Base-by-base conservation (phyloP, 2,113 vertebrate genomes). In the Hoplias malabaricus region DNA sequence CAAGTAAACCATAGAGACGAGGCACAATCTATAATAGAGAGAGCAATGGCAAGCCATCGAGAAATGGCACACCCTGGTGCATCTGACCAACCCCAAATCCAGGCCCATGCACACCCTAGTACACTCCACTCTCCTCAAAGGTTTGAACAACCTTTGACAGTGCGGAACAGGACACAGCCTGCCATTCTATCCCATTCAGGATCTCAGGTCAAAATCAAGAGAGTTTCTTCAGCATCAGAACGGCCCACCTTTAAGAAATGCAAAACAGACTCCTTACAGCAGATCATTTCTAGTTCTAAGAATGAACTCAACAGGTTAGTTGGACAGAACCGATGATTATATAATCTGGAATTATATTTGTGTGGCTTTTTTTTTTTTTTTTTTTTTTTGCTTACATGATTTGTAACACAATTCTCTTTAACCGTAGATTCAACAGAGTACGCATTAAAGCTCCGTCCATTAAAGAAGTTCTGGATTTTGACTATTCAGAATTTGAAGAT, bases 401-500 rank as follows among this genome's bases (percentile, higher is more conserved):
- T 23, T 6, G 14, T 14, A 34, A 10, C 8, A n/a, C 63, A 1
- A 19, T 36, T 79, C 82, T 82, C 12, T 19, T 54, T 21, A 19
- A 71, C 7, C 80, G 14, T 80, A 96, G 93, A 78, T 53, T 73
- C 0, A 88, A 89, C 19, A 87, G 90, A 6, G 92, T 94, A 2
- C 90, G 94, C 63, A 94, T 95, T 71, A 95, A 95, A 84, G 91
- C 93, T 0, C 94, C 94, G 2, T 88, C 92, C 0, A 69, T 91
- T 50, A 94, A 86, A 43, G 91, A 93, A 0, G 61, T 93, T 62
- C 83, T 95, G 1, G 87, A 94, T 56, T 86, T 93, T 50, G 88
- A 93, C 56, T 80, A 75, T 5, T 68, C 83, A 21, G 80, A 79
- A 25, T 19, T 21, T 2, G 36, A 70, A 34, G 46, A 82, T 27